Evolutionary conservation across 2,888 invertebrate genomes (phyloP).

Genomic region (Drosophila antonietae): DNA sequence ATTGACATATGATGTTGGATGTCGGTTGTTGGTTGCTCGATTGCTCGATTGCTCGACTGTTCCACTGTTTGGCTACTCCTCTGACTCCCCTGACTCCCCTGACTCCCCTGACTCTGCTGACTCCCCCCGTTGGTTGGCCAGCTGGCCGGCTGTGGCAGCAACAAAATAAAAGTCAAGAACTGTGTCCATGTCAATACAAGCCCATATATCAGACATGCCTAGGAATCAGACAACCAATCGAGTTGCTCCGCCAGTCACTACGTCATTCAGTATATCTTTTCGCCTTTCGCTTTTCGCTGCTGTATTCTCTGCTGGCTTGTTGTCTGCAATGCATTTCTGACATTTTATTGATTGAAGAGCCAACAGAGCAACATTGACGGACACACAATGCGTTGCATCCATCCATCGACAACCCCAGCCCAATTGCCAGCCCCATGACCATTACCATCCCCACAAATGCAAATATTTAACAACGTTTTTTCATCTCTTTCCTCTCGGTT

Average conservation of each 20-base stretch:
- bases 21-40: slow-evolving; percentile 41
- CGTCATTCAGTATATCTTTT: slow-evolving; percentile 63
- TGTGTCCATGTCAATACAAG: slow-evolving; percentile 78
- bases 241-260: slow-evolving; percentile 61
- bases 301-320: slow-evolving; percentile 19
- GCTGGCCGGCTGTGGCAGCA: slow-evolving; percentile 43
- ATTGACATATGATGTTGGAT: slow-evolving; percentile 70
- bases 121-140: neutral
- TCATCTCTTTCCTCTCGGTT: neutral
- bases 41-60: slow-evolving; percentile 12
- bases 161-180: slow-evolving; percentile 79
- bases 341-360: slow-evolving; percentile 79
- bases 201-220: slow-evolving; percentile 76
- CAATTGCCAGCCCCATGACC: slow-evolving; percentile 9
- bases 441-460: slow-evolving; percentile 51
- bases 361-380: slow-evolving; percentile 61
- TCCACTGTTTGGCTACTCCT: slow-evolving; percentile 13
- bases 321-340: slow-evolving; percentile 76
- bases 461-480: slow-evolving; percentile 67
- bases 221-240: slow-evolving; percentile 72
- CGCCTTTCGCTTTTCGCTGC: slow-evolving; percentile 2
- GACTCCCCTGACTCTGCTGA: no score
- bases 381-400: slow-evolving; percentile 51
- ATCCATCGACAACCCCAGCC: neutral
- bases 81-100: no score